Evolutionary conservation across 2,888 invertebrate genomes (phyloP), one percentile per base, ranked within the genome.

Genomic region (Diabrotica balteata): DNA sequence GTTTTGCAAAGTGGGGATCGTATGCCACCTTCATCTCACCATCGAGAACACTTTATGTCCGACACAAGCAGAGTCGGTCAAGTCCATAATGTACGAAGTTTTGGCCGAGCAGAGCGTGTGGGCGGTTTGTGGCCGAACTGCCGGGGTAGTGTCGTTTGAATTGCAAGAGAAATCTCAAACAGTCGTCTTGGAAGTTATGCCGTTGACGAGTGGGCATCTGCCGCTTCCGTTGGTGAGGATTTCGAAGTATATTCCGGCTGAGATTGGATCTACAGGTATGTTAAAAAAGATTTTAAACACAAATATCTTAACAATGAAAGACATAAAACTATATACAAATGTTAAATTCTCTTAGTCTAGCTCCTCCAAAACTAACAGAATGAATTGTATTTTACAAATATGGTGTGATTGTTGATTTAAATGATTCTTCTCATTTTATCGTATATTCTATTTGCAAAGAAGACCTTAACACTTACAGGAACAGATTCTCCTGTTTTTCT

Each of bases 51-150:
- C 77, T 5, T 76, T 78, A 8, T 73, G 73, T 58, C 52, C 59
- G 5, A 42, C 42, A n/a, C 45, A 42, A 7, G 63, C 67, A 4
- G 70, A 72, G 42, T 67, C 71, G 6, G 79, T 74, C n/a, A 87
- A 86, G 17, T 90, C 90, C 7, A 87, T 97, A 0, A 96, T 97
- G 95, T 97, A 97, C 81, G 96, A 97, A 84, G 95, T 97, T 8
- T 84, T 96, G 59, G 94, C 94, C 10, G 97, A 97, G 84, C 95
- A 95, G 81, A 92, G 92, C 47, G 90, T 94, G 87, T 97, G 97
- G 97, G 96, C 95, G 0, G 93, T 97, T 43, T 91, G 95, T 78
- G 96, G 96, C 3, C 88, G 95, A 64, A 94, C 95, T 44, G 94
- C 96, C 76, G 96, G 96, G 88, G 86, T 87, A 32, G 83, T 87